These are phyloP conservation scores for Pseudopipra pipra DNA, from an alignment of 2,113 vertebrate species.

Conservation along the genomic window DNA sequence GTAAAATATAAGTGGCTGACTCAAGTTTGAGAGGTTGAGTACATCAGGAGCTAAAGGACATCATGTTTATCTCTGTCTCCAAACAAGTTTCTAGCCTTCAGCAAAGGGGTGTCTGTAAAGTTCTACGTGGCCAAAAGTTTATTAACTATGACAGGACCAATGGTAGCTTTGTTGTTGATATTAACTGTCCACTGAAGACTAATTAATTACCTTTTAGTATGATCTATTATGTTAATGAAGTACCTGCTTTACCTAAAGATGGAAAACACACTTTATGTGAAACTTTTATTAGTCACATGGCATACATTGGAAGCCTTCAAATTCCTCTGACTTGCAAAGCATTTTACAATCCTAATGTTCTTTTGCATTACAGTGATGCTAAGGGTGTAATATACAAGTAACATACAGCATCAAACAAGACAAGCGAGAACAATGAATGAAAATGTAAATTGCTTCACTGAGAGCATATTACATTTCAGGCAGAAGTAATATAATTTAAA, in stretches of 20 bases:
- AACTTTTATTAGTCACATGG: not conserved
- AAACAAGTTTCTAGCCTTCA: not conserved
- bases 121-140: not conserved
- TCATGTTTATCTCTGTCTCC: not conserved
- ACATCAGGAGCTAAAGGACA: not conserved
- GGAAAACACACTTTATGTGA: not conserved
- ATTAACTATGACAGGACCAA: not conserved
- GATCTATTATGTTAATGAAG: not conserved
- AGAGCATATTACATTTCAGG: not conserved
- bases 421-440: not conserved
- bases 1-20: not conserved
- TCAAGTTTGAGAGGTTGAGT: not conserved
- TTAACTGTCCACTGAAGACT: not conserved
- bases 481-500: not conserved
- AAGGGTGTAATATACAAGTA: not conserved
- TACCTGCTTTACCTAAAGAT: not conserved
- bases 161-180: not conserved
- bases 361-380: not conserved
- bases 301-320: not conserved
- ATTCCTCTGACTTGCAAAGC: not conserved
- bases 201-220: not conserved
- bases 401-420: not conserved
- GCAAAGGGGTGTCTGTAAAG: not conserved
- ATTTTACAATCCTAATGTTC: not conserved
- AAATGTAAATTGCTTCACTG: constrained; percentile 3